Evolutionary conservation across 2,113 vertebrate species (phyloP).

Genomic region (Channa argus): DNA sequence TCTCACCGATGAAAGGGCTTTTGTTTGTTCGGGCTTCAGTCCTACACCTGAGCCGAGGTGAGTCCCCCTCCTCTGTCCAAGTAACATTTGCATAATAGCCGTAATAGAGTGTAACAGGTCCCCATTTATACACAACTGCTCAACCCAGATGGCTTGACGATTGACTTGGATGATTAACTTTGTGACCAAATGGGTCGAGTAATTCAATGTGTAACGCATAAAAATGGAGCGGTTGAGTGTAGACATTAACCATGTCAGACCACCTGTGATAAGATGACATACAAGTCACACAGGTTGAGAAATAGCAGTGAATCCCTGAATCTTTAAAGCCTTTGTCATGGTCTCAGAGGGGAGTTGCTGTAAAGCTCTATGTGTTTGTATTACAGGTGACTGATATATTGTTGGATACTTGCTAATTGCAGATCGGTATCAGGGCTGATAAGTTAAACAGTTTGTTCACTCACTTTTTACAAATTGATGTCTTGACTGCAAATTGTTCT

Average conservation of each 20-base stretch:
- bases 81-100: slow-evolving; percentile 49
- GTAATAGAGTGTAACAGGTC: slow-evolving; percentile 1
- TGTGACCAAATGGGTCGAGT: slow-evolving; percentile 21
- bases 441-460: background rate
- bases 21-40: background rate
- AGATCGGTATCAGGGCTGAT: background rate
- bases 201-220: slow-evolving; percentile 13
- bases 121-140: slow-evolving; percentile 28
- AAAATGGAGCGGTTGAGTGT: slow-evolving; percentile 46
- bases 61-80: slow-evolving; percentile 5
- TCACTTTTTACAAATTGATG: no score
- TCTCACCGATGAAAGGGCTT: background rate
- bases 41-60: background rate
- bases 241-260: slow-evolving; percentile 32
- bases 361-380: slow-evolving; percentile 20
- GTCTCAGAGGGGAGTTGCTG: slow-evolving; percentile 6
- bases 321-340: slow-evolving; percentile 44
- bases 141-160: slow-evolving; percentile 25
- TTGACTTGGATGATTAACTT: slow-evolving; percentile 33
- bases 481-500: background rate
- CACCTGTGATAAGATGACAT: slow-evolving; percentile 52
- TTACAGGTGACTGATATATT: background rate
- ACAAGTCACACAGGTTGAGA: slow-evolving; percentile 29
- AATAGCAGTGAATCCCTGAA: slow-evolving; percentile 7
- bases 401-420: background rate